Conservation (phyloP, 2,888 invertebrate genomes). For the Phortica okadai region DNA sequence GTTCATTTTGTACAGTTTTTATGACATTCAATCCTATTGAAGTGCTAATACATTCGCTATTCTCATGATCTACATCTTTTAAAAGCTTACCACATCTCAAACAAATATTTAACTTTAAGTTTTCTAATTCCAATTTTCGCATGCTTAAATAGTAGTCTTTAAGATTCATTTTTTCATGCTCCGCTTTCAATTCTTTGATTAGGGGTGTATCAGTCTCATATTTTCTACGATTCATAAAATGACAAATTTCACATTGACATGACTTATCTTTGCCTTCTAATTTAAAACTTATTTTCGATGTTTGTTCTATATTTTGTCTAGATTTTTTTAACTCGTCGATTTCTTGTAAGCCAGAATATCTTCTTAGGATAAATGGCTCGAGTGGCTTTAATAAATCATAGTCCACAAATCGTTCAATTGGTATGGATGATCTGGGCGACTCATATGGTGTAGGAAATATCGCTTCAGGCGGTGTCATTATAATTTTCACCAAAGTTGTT, state of each 20-base stretch:
- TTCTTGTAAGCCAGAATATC: background rate
- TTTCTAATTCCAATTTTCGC: background rate
- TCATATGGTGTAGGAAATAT: background rate
- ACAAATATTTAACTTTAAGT: background rate
- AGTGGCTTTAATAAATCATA: slow-evolving; percentile 1
- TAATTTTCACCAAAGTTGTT: background rate
- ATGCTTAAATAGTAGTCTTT: slow-evolving; percentile 39
- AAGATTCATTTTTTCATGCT: slow-evolving; percentile 35
- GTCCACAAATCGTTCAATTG: background rate
- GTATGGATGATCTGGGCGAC: background rate
- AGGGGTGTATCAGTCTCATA: slow-evolving; percentile 45
- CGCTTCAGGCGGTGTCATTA: background rate
- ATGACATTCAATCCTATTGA: background rate
- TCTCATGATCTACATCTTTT: background rate
- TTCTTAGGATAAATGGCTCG: background rate
- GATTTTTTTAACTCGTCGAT: background rate
- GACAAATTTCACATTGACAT: slow-evolving; percentile 46
- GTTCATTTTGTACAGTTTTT: background rate
- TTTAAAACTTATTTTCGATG: background rate
- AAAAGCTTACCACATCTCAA: background rate
- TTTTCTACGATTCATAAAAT: slow-evolving; percentile 35
- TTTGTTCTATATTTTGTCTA: background rate
- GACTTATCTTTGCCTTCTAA: background rate
- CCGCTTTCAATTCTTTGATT: slow-evolving; percentile 46
- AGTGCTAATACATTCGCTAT: background rate